phyloP scores from a whole-genome alignment of 2,113 vertebrate species.

The Origma solitaria region DNA sequence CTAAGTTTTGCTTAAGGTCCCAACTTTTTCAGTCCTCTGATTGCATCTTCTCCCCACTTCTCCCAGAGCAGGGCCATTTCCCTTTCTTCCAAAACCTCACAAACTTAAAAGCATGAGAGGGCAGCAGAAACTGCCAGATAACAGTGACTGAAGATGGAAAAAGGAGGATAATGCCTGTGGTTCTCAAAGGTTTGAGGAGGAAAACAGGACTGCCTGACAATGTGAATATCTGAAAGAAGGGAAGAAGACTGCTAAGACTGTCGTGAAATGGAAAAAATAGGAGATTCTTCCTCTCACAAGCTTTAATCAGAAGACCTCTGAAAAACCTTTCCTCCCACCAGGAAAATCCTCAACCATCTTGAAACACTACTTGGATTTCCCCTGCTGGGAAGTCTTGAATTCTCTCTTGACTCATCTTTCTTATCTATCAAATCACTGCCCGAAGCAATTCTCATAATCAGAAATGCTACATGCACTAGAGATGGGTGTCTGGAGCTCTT shows the following conservation, averaged over 20 bases:
- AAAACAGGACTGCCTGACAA: neutral
- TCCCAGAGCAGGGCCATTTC: neutral
- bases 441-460: neutral
- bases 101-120: rapidly evolving
- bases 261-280: neutral
- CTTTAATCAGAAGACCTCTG: neutral
- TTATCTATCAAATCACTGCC: neutral
- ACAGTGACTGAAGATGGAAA: neutral
- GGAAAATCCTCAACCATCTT: neutral
- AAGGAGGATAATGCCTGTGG: rapidly evolving
- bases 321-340: neutral
- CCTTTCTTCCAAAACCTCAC: neutral
- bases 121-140: neutral
- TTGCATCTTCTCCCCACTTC: neutral
- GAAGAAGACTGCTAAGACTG: neutral
- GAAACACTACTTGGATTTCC: neutral
- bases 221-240: neutral
- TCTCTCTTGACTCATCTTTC: neutral
- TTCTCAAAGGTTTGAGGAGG: neutral
- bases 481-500: neutral
- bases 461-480: neutral
- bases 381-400: neutral
- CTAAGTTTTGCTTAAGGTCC: neutral
- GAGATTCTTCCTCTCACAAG: neutral
- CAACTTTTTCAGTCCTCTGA: neutral